Percentiles rank a stretch among this genome's conserved stretches.
These are phyloP conservation scores for Bruchidius siliquastri DNA, from an alignment of 2,888 invertebrate genomes.

Conservation along the genomic window DNA sequence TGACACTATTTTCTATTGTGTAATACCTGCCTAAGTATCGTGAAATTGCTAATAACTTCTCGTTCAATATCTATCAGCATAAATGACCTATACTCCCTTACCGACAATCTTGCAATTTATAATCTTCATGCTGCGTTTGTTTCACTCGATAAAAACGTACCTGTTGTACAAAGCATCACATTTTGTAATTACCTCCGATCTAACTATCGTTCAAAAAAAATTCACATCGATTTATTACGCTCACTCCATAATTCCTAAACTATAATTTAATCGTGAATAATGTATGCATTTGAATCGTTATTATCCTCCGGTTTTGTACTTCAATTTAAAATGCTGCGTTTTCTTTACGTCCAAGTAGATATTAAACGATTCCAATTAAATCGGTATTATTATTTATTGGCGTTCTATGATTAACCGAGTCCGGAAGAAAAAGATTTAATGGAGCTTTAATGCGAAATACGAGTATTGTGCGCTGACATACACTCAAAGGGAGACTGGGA, in stretches of 20 bases:
- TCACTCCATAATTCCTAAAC: neutral
- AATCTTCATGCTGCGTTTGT: no score
- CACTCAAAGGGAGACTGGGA: neutral
- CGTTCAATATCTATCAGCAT: neutral
- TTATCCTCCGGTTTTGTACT: neutral
- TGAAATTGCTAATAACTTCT: neutral
- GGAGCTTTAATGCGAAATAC: neutral
- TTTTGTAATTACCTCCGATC: neutral
- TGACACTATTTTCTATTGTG: no score
- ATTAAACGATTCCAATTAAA: neutral
- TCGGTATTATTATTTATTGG: neutral
- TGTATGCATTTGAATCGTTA: neutral
- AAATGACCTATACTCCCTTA: neutral
- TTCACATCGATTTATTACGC: neutral
- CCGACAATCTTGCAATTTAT: neutral
- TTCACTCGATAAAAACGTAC: neutral
- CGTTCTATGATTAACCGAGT: neutral
- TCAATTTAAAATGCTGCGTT: neutral
- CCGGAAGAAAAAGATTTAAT: neutral
- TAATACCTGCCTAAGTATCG: no score
- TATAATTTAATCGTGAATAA: neutral
- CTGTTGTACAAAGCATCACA: neutral
- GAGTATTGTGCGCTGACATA: neutral
- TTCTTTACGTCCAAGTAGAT: neutral
- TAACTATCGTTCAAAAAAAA: neutral